Evolutionary conservation across 2,888 invertebrate species (phyloP).

Genomic region (Trachelus iudaicus): DNA sequence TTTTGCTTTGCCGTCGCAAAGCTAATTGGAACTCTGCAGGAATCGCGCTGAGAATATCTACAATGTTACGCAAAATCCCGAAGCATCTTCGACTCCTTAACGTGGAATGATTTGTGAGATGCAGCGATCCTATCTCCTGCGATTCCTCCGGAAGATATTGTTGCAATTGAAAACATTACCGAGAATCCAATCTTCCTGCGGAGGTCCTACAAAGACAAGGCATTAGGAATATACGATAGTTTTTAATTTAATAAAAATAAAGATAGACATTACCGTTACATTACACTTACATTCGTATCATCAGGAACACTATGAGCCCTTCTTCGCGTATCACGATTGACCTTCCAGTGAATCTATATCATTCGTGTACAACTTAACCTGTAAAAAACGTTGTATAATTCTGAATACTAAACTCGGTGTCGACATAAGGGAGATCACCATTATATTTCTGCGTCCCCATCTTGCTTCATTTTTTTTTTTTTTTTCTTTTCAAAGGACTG

Average conservation of each 20-base stretch:
- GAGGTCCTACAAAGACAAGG: not conserved
- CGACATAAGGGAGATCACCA: not conserved
- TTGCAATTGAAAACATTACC: not conserved
- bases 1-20: constrained; percentile 49
- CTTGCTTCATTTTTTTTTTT: constrained; percentile 4
- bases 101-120: not conserved
- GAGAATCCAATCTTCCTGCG: not conserved
- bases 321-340: not conserved
- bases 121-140: not conserved
- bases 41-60: constrained; percentile 22
- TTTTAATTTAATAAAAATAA: not conserved
- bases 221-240: not conserved
- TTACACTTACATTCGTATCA: too few species aligned
- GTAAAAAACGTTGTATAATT: not conserved
- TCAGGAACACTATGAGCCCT: not conserved
- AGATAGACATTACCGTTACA: not conserved
- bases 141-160: not conserved
- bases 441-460: constrained; percentile 6
- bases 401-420: not conserved
- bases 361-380: not conserved
- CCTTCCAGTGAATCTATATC: not conserved
- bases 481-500: constrained; percentile 15
- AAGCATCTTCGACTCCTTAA: not conserved
- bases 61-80: constrained; percentile 30
- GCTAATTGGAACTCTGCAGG: constrained; percentile 51